Percentiles rank a stretch among this genome's conserved stretches.
Evolutionary conservation across 2,113 vertebrate species (phyloP).

Genomic region (Trichechus manatus): DNA sequence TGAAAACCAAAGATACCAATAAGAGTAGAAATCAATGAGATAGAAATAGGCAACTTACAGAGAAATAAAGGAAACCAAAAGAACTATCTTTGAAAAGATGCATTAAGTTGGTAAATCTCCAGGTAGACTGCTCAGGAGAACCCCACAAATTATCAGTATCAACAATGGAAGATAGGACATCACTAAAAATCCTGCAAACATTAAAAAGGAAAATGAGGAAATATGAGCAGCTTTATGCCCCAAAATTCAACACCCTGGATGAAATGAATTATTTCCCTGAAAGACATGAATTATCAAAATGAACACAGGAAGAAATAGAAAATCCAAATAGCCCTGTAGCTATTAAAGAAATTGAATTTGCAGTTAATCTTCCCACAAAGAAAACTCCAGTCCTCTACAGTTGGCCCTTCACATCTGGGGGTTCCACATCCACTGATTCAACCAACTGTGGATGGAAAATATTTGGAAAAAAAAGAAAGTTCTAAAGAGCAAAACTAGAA

Average conservation of each 20-base stretch:
- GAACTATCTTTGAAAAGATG: neutral
- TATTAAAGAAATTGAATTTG: neutral
- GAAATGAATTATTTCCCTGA: neutral
- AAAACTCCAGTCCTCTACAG: neutral
- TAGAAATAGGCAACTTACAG: fast-evolving
- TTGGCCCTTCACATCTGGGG: too few species aligned
- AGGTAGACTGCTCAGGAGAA: neutral
- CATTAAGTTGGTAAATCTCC: neutral
- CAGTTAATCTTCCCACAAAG: neutral
- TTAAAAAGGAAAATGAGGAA: neutral
- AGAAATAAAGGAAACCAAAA: neutral
- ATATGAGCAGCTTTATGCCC: neutral
- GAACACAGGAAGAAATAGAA: neutral
- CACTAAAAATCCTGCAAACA: neutral
- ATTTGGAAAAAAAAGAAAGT: too few species aligned
- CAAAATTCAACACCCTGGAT: neutral
- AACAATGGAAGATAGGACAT: neutral
- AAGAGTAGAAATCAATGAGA: neutral
- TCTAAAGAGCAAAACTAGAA: too few species aligned
- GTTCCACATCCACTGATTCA: too few species aligned
- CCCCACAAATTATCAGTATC: fast-evolving
- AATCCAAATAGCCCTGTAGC: neutral
- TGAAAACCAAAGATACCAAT: neutral
- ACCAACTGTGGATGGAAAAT: too few species aligned
- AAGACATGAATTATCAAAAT: neutral